Base-by-base conservation (phyloP, 2,113 vertebrate genomes). In the Telmatochromis sp. region DNA sequence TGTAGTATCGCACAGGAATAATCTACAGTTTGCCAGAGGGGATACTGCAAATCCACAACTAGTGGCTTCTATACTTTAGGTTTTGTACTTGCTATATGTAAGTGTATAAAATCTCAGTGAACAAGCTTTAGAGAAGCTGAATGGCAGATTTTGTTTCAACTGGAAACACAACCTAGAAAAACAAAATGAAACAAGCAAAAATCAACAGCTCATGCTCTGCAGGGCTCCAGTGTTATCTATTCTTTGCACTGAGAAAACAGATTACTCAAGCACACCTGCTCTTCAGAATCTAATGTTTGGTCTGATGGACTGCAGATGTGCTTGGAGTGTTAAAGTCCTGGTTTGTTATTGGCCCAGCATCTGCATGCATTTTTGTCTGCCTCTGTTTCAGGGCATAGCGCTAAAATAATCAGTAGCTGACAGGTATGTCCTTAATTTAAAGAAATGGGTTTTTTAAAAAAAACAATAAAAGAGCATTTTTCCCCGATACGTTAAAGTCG, bases 261-360 rank as follows among this genome's bases (percentile, higher is more conserved):
- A 70, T 70, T 47, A 75, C 42, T 17, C 40, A 19, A 75, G 70
- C 9, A 7, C 40, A 19, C 40, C 70, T 75, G 70, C 70, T 78
- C 70, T 78, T 49, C 45, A 78, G 70, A 75, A 9, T 10, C 40
- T 47, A 23, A 75, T 75, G 68, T 75, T 75, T 75, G 68, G 68
- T 17, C 70, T 75, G 70, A 75, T 75, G 42, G 23, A 47, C 21
- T 75, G 42, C 42, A 47, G 70, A 19, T 78, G 42, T 49, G 70
- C 70, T 47, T 75, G 23, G 23, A 31, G 19, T 49, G 9, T 49
- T 4, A 75, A 47, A 75, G 40, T 47, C n/a, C 35, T 47, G 37
- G 40, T 47, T 28, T 75, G 42, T 19, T 49, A 49, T 75, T 75
- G 42, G 70, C 42, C 23, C 70, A 28, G 15, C 42, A 75, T 49